Evolutionary conservation across 2,113 vertebrate species (phyloP).

Genomic region (Melospiza georgiana): DNA sequence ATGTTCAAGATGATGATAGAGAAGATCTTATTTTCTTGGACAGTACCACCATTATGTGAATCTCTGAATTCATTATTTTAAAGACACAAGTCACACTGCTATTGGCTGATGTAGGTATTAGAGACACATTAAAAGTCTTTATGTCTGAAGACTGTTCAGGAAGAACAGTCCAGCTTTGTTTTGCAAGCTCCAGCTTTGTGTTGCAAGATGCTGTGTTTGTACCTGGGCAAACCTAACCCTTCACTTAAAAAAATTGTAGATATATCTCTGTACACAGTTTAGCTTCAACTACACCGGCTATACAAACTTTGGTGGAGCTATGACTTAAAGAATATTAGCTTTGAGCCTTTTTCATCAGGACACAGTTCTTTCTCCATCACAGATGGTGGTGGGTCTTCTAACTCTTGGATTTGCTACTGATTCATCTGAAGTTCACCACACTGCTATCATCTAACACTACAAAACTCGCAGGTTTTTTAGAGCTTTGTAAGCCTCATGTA

Average conservation of each 20-base stretch:
- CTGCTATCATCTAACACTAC: background rate
- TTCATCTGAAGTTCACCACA: background rate
- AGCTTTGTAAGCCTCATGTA: background rate
- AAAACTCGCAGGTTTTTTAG: background rate
- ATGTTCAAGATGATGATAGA: background rate
- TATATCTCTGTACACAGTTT: background rate
- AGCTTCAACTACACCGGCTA: background rate
- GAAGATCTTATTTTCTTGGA: background rate
- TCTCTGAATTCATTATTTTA: background rate
- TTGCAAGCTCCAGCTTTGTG: background rate
- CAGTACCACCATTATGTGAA: background rate
- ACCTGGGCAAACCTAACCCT: background rate
- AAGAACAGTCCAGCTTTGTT: background rate
- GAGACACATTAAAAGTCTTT: background rate
- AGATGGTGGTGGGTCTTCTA: background rate
- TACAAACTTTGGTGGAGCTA: background rate
- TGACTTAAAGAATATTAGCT: background rate
- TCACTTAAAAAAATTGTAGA: background rate
- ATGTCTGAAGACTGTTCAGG: background rate
- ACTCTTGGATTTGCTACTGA: background rate
- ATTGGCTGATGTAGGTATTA: background rate
- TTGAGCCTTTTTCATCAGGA: background rate
- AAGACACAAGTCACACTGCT: background rate
- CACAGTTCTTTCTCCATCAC: background rate
- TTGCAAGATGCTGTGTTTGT: background rate